Evolutionary conservation across 2,888 invertebrate genomes (phyloP).

Genomic region (Cosmorhoe ocellata): DNA sequence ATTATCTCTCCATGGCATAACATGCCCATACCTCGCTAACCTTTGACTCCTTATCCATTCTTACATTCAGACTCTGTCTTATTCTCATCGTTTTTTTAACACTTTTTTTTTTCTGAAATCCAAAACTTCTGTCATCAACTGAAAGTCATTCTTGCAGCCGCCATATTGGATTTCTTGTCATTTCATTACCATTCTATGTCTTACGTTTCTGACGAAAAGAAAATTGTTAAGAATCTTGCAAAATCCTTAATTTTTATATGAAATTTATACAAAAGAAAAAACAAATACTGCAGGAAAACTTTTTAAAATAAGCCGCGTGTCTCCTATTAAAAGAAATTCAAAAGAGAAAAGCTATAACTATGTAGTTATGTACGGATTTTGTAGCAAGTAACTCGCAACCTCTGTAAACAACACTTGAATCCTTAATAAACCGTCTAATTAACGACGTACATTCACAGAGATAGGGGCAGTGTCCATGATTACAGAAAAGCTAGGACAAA

Average conservation of each 20-base stretch:
- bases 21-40: too few species aligned
- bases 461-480: constrained; percentile 39
- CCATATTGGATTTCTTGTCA: too few species aligned
- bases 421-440: constrained; percentile 75
- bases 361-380: background rate
- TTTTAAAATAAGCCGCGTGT: background rate
- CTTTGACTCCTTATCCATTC: too few species aligned
- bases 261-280: background rate
- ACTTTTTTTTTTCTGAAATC: too few species aligned
- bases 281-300: background rate
- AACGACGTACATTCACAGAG: constrained; percentile 63
- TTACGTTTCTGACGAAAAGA: too few species aligned
- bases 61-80: too few species aligned
- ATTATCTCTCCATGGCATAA: too few species aligned
- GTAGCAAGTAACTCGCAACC: constrained; percentile 27
- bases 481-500: constrained; percentile 25
- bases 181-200: too few species aligned
- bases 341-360: constrained; percentile 8
- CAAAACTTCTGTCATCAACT: too few species aligned
- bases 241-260: background rate
- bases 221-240: too few species aligned
- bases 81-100: too few species aligned
- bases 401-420: constrained; percentile 55
- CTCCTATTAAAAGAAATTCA: constrained; percentile 19
- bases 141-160: too few species aligned